These are phyloP conservation scores for Eriosoma lanigerum DNA, from an alignment of 1,140 invertebrate genomes.

Conservation along the genomic window DNA sequence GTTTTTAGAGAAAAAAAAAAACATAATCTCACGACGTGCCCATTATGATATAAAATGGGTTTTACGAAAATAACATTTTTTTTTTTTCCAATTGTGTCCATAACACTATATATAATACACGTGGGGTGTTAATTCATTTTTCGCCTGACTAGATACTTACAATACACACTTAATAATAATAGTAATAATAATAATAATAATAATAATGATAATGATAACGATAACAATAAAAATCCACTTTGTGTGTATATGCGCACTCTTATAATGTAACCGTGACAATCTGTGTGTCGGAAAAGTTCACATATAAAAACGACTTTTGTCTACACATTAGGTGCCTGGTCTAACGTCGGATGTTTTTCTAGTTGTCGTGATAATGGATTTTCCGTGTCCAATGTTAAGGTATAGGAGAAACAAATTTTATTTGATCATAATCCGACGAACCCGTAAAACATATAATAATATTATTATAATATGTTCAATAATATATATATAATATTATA, in stretches of 20 bases:
- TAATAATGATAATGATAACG: too few species aligned
- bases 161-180: not conserved
- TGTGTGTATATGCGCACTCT: too few species aligned
- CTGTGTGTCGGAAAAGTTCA: slow-evolving; percentile 11
- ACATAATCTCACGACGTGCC: slow-evolving; percentile 20
- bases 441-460: not conserved
- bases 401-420: too few species aligned
- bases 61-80: not conserved
- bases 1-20: not conserved
- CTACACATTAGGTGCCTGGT: not conserved
- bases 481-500: too few species aligned
- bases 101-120: too few species aligned
- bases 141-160: slow-evolving; percentile 13
- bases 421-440: slow-evolving; percentile 1
- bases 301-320: slow-evolving; percentile 6
- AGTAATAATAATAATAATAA: too few species aligned
- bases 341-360: not conserved
- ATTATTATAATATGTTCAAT: too few species aligned
- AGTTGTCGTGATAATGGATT: slow-evolving; percentile 20
- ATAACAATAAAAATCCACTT: too few species aligned
- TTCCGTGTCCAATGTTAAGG: not conserved
- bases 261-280: not conserved
- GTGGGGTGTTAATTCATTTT: slow-evolving; percentile 17
- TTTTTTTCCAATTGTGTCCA: slow-evolving; percentile 24
- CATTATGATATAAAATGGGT: not conserved